phyloP scores from a whole-genome alignment of 2,797 vertebrate genomes.

The Peromyscus melanophrys region DNA sequence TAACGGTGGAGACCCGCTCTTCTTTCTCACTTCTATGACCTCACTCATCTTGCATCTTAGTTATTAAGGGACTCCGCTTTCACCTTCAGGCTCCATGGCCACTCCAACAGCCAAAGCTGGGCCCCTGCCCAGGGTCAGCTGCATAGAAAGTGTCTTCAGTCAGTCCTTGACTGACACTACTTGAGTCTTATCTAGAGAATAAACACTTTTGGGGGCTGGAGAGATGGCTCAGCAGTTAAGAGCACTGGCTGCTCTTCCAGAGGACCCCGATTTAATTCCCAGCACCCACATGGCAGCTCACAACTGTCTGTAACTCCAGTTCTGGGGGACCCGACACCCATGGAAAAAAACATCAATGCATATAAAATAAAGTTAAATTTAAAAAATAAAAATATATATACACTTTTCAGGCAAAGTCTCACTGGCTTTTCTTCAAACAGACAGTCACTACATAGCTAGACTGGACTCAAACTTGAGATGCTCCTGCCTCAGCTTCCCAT shows the following conservation, averaged over 20 bases:
- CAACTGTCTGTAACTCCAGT: no score
- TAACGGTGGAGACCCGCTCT: background rate
- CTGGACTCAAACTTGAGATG: background rate
- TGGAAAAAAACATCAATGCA: no score
- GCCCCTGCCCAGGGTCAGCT: no score
- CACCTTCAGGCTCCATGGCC: background rate
- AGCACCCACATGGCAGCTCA: no score
- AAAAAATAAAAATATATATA: no score
- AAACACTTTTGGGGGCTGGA: background rate
- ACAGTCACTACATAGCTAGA: background rate
- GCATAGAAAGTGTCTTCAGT: no score
- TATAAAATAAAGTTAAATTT: no score
- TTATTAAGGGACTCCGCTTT: no score
- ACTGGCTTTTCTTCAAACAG: background rate
- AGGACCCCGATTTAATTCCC: no score
- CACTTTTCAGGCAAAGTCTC: background rate
- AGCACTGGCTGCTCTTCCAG: no score
- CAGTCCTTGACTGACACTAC: background rate
- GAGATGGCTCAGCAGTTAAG: no score
- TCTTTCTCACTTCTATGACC: background rate
- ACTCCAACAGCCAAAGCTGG: background rate
- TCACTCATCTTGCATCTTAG: fast-evolving
- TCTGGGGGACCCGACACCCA: no score
- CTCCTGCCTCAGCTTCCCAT: background rate
- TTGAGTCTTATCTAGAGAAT: fast-evolving